Conservation (phyloP, 2,797 vertebrate genomes). For the Halcyon leucocephala region DNA sequence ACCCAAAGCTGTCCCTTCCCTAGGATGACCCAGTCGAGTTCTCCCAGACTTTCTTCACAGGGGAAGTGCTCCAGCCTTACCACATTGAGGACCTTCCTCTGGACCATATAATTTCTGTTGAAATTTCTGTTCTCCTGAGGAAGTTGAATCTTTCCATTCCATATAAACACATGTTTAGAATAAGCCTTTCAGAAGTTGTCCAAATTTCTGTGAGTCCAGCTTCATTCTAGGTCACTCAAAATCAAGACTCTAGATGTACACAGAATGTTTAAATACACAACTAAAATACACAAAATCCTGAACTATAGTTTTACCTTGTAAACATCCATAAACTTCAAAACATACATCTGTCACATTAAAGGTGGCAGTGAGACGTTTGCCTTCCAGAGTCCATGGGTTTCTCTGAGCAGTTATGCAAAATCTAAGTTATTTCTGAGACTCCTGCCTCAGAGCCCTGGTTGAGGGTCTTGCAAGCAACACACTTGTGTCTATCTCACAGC, state of each 20-base stretch:
- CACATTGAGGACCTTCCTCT: neutral
- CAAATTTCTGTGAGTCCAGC: neutral
- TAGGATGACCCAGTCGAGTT: neutral
- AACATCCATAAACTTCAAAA: neutral
- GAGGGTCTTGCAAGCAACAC: too few relatives aligned
- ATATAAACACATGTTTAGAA: neutral
- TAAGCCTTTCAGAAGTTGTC: neutral
- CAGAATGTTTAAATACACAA: neutral
- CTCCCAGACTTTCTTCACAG: neutral
- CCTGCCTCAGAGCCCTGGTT: too few relatives aligned
- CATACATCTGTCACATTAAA: too few relatives aligned
- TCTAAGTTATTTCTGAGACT: too few relatives aligned
- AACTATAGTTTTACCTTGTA: neutral
- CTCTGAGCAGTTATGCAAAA: too few relatives aligned
- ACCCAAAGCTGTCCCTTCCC: neutral
- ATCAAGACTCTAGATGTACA: neutral
- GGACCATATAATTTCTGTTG: neutral
- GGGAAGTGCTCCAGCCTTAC: neutral
- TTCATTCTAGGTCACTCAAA: neutral
- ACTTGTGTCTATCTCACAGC: too few relatives aligned
- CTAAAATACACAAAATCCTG: neutral
- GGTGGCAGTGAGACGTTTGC: too few relatives aligned
- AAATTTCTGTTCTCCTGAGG: neutral
- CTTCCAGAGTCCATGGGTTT: too few relatives aligned
- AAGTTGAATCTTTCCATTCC: neutral